These are phyloP conservation scores for Pogonomyrmex californicus DNA, from an alignment of 1,140 invertebrate genomes.

Conservation along the genomic window DNA sequence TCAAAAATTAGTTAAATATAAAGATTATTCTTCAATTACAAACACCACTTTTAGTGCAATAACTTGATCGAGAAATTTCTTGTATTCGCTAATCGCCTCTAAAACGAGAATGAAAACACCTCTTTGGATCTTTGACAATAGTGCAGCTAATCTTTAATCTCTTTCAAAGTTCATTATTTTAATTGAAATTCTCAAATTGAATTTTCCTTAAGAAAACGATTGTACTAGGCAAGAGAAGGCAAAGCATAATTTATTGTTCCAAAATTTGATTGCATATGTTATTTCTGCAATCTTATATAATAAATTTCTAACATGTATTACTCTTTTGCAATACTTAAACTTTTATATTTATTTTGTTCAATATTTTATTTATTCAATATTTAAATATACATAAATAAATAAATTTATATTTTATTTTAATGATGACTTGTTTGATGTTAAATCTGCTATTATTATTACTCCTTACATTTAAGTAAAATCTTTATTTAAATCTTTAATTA, in stretches of 20 bases:
- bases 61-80: neutral
- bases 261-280: neutral
- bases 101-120: constrained; percentile 32
- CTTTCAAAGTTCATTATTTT: constrained; percentile 45
- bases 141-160: constrained; percentile 33
- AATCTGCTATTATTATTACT: neutral
- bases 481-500: neutral
- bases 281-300: neutral
- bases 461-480: neutral
- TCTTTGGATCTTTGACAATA: constrained; percentile 30
- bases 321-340: neutral
- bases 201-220: constrained; percentile 19
- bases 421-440: neutral
- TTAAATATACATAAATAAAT: neutral
- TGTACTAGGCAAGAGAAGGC: neutral
- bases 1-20: neutral
- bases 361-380: neutral
- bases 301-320: neutral
- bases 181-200: constrained; percentile 51
- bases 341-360: neutral
- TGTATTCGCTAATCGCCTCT: neutral
- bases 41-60: constrained; percentile 2
- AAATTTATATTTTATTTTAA: constrained; percentile 1
- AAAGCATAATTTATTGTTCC: neutral
- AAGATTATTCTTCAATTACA: constrained; percentile 33